A percentile compares a stretch with the other conserved stretches of the same genome.
These are phyloP conservation scores for Passer montanus DNA, from an alignment of 2,113 vertebrate species.

Conservation along the genomic window DNA sequence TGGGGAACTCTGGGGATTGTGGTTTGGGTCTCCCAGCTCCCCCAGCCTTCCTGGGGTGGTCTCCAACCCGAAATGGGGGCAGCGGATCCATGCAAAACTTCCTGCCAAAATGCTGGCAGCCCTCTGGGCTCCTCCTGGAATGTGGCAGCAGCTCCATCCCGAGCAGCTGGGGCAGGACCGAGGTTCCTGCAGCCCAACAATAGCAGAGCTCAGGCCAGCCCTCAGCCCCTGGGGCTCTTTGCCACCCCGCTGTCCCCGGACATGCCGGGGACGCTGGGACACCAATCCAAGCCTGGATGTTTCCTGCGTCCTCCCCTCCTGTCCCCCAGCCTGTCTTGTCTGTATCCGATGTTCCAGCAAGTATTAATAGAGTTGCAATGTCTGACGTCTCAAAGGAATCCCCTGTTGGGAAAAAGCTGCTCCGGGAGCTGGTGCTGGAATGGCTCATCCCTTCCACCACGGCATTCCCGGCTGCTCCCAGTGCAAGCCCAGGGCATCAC, in stretches of 20 bases:
- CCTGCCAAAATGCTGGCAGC: background rate
- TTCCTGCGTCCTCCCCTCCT: background rate
- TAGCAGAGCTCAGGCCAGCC: background rate
- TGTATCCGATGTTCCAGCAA: conserved; percentile 33
- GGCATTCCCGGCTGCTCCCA: background rate
- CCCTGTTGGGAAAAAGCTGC: conserved; percentile 1
- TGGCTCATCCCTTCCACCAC: background rate
- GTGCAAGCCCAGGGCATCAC: background rate
- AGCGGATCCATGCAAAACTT: background rate
- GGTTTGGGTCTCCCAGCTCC: background rate
- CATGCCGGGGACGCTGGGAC: background rate
- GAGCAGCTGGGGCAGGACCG: background rate
- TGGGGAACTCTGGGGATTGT: background rate
- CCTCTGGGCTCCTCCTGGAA: background rate
- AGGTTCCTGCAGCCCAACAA: background rate
- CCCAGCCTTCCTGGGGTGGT: background rate
- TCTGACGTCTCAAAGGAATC: conserved; percentile 53
- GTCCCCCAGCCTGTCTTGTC: conserved; percentile 24
- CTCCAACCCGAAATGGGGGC: accelerated
- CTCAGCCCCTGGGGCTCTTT: background rate
- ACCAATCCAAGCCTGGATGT: background rate
- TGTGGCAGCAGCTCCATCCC: background rate
- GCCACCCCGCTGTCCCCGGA: background rate
- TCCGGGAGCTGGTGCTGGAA: background rate
- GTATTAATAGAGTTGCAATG: conserved; percentile 49